A percentile compares a stretch with the other conserved stretches of the same genome.
Evolutionary conservation across 2,888 invertebrate genomes (phyloP).

Genomic region (Sturmia bella): DNA sequence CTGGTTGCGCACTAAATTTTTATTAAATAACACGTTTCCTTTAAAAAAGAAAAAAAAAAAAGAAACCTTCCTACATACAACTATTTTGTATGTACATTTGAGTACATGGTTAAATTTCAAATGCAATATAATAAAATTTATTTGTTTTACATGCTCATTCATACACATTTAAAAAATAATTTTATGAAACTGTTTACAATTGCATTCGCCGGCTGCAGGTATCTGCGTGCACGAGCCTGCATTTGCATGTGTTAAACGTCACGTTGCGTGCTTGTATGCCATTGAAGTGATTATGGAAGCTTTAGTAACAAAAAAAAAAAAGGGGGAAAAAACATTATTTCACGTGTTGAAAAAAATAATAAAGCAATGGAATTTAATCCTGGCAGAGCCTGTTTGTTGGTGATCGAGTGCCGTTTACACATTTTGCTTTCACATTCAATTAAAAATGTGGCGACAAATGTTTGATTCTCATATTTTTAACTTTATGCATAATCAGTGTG

Average conservation of each 20-base stretch:
- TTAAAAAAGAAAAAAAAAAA: no score
- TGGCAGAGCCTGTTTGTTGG: no score
- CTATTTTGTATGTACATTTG: neutral
- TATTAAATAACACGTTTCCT: no score
- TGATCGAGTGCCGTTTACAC: no score
- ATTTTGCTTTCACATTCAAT: no score
- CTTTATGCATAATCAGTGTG: no score
- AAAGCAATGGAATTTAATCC: no score
- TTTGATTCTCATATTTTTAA: no score
- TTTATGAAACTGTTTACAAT: constrained; percentile 20
- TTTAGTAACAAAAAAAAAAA: constrained; percentile 6
- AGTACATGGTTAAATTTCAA: neutral
- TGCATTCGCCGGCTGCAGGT: neutral
- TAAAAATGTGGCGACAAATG: no score
- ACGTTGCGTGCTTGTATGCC: constrained; percentile 47
- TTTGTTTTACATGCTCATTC: neutral
- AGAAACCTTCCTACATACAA: no score
- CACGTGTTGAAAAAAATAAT: constrained; percentile 46
- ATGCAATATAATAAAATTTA: neutral
- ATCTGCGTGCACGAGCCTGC: neutral
- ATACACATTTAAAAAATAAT: constrained; percentile 1
- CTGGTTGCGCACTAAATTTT: no score
- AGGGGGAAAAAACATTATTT: constrained; percentile 22
- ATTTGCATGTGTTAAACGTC: constrained; percentile 36
- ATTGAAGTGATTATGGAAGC: constrained; percentile 33